Percentiles rank a stretch among this genome's conserved stretches.
Conservation (phyloP, 2,797 vertebrate species). For the Sebastolobus alascanus region DNA sequence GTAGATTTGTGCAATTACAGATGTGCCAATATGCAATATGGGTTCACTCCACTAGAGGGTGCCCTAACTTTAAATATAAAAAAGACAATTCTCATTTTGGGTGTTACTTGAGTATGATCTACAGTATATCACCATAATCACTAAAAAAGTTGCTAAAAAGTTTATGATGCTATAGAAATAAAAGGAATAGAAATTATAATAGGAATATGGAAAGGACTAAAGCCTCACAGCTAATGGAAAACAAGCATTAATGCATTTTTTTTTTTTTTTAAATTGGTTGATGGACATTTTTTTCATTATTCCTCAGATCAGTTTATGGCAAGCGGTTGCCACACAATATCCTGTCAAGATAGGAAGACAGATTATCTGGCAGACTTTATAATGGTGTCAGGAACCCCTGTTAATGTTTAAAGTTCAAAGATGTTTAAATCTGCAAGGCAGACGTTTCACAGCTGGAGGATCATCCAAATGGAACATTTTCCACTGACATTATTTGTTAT, state of each 20-base stretch:
- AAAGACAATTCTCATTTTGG: not conserved
- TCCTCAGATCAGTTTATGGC: not conserved
- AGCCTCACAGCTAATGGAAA: not conserved
- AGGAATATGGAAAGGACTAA: not conserved
- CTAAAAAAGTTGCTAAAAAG: not conserved
- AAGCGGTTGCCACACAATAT: not conserved
- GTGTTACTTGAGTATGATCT: not conserved
- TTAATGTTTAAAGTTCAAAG: constrained; percentile 33
- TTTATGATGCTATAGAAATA: not conserved
- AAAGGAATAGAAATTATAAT: not conserved
- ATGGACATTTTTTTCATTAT: not conserved
- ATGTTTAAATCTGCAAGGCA: constrained; percentile 54
- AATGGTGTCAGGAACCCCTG: constrained; percentile 15
- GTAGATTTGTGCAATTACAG: too few species aligned
- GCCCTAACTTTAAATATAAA: constrained; percentile 40
- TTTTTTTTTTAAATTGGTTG: not conserved
- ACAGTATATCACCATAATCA: not conserved
- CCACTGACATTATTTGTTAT: constrained; percentile 3
- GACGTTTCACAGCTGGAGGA: constrained; percentile 51
- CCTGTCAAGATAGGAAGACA: constrained; percentile 4
- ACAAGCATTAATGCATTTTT: not conserved
- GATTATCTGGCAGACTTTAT: not conserved
- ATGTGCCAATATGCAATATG: not conserved
- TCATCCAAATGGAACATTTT: constrained; percentile 37
- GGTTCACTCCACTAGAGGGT: constrained; percentile 43